A percentile compares a stretch with the other conserved stretches of the same genome.
Conservation (phyloP, 2,888 invertebrate genomes). For the Meloe dianella region DNA sequence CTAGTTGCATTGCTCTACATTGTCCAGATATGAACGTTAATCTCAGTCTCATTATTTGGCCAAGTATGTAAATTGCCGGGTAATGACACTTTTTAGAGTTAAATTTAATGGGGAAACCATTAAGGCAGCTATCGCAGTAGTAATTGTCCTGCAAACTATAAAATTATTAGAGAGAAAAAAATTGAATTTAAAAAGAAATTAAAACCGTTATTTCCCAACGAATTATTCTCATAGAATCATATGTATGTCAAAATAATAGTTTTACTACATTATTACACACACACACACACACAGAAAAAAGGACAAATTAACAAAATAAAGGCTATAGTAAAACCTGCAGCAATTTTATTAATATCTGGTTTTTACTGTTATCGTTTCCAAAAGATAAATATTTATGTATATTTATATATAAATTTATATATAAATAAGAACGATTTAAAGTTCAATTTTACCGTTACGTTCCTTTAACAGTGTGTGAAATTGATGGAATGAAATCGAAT, state of each 20-base stretch:
- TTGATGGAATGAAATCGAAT: constrained; percentile 21
- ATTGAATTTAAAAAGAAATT: background rate
- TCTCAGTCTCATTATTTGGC: constrained; percentile 5
- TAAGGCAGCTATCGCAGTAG: background rate
- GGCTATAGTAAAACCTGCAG: background rate
- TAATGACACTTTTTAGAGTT: constrained; percentile 10
- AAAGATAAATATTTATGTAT: constrained; percentile 15
- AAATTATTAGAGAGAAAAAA: background rate
- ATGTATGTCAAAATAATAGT: background rate
- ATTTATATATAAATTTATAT: too few relatives aligned
- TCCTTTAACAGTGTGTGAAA: constrained; percentile 23
- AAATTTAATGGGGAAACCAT: constrained; percentile 5
- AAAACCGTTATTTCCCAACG: background rate
- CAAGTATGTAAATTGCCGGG: constrained; percentile 10
- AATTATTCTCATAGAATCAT: background rate
- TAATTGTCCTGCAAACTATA: constrained; percentile 6
- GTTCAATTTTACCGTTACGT: constrained; percentile 30
- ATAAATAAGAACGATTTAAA: constrained; percentile 30
- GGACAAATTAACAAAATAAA: background rate
- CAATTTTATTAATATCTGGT: background rate
- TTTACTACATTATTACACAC: too few relatives aligned
- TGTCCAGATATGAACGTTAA: background rate
- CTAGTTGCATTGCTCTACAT: background rate
- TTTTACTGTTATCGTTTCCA: constrained; percentile 8
- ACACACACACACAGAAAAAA: background rate